phyloP scores from a whole-genome alignment of 2,797 vertebrate genomes.

The Halcyon leucocephala region DNA sequence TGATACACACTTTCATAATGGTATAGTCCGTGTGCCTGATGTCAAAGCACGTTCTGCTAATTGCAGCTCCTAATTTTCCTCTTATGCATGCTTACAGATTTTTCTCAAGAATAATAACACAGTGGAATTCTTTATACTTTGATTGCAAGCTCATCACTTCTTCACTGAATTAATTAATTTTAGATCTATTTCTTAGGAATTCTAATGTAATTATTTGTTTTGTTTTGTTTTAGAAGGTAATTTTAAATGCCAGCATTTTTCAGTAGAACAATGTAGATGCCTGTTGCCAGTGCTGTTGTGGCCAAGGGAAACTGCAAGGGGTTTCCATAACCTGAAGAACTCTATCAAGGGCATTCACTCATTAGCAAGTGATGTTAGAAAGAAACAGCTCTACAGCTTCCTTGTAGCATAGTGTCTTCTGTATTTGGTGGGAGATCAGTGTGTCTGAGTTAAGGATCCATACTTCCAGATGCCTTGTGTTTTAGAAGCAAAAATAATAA shows the following conservation, averaged over 20 bases:
- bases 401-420: neutral
- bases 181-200: neutral
- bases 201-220: neutral
- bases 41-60: neutral
- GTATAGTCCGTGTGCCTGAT: neutral
- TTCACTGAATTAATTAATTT: neutral
- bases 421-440: neutral
- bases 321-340: neutral
- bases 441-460: neutral
- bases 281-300: neutral
- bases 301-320: neutral
- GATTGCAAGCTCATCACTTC: neutral
- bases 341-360: neutral
- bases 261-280: neutral
- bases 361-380: neutral
- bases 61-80: neutral
- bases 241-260: neutral
- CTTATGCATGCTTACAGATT: neutral
- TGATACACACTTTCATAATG: neutral
- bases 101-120: neutral
- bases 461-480: neutral
- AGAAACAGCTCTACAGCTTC: neutral
- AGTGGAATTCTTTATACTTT: neutral
- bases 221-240: neutral
- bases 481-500: neutral